Percentiles rank a stretch among this genome's conserved stretches.
Evolutionary conservation across 2,113 vertebrate genomes (phyloP).

Genomic region (Thamnophis sirtalis): DNA sequence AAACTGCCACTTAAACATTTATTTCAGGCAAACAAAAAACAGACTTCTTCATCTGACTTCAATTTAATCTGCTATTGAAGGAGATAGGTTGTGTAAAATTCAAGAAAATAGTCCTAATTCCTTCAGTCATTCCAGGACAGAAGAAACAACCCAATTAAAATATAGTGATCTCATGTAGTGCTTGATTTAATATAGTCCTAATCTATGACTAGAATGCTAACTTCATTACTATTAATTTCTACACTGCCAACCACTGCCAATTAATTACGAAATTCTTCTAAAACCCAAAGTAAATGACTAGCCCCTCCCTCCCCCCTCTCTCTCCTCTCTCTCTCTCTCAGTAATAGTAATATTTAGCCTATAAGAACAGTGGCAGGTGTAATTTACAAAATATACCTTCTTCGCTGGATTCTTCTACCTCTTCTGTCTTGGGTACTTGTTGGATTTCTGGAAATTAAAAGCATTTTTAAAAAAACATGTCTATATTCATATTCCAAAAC

Average conservation of each 20-base stretch:
- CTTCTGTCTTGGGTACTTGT: not conserved
- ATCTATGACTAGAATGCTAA: not conserved
- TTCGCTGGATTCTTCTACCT: constrained; percentile 41
- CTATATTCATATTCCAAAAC: not conserved
- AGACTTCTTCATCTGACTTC: not conserved
- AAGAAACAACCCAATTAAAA: not conserved
- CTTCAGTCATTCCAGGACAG: not conserved
- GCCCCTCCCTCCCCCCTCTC: too few species aligned
- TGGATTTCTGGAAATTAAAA: constrained; percentile 34
- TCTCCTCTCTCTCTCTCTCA: not conserved
- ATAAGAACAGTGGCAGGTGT: not conserved
- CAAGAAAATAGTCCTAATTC: not conserved
- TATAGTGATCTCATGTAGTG: not conserved
- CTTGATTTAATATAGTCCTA: not conserved
- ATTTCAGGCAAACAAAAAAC: not conserved
- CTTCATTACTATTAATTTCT: not conserved
- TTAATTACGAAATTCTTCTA: not conserved
- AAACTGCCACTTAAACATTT: not conserved
- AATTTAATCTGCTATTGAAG: not conserved
- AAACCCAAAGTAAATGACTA: not conserved
- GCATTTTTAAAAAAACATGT: not conserved
- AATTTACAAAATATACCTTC: constrained; percentile 52
- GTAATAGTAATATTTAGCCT: not conserved
- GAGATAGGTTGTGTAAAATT: not conserved
- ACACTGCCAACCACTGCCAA: not conserved